Evolutionary conservation across 2,888 invertebrate species (phyloP).

Genomic region (Caradrina kadenii): DNA sequence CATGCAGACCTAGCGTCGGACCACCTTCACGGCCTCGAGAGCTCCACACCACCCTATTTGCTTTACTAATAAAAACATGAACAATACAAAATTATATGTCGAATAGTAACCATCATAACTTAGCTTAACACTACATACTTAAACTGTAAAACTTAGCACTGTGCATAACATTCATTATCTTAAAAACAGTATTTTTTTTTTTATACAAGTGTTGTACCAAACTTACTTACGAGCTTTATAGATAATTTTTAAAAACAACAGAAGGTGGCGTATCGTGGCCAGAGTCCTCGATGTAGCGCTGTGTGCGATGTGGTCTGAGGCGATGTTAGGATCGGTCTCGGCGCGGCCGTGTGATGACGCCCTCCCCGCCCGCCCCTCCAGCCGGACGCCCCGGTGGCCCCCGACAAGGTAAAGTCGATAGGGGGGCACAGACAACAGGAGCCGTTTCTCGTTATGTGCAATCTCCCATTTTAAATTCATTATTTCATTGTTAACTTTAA

Average conservation of each 20-base stretch:
- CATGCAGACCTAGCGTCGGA: conserved; percentile 50
- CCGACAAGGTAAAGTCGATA: conserved; percentile 85
- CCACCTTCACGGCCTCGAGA: conserved; percentile 60
- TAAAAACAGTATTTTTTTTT: conserved; percentile 61
- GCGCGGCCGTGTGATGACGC: conserved; percentile 66
- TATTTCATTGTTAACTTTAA: conserved; percentile 73
- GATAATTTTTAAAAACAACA: conserved; percentile 89
- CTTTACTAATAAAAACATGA: conserved; percentile 71
- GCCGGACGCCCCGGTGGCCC: conserved; percentile 64
- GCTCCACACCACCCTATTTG: conserved; percentile 63
- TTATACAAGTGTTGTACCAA: conserved; percentile 66
- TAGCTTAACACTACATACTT: conserved; percentile 67
- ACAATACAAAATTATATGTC: conserved; percentile 62
- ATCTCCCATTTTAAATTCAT: conserved; percentile 82
- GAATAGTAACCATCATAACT: conserved; percentile 66
- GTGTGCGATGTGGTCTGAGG: conserved; percentile 89
- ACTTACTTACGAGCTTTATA: conserved; percentile 84
- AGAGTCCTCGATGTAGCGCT: conserved; percentile 88
- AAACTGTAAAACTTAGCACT: conserved; percentile 66
- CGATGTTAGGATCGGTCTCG: conserved; percentile 85
- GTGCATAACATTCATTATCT: conserved; percentile 65
- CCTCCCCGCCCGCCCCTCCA: conserved; percentile 65
- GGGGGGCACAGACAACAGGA: conserved; percentile 85
- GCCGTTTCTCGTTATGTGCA: conserved; percentile 84
- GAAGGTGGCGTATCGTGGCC: conserved; percentile 89